A percentile compares a stretch with the other conserved stretches of the same genome.
phyloP scores from a whole-genome alignment of 2,797 vertebrate species.

The Pterois miles region DNA sequence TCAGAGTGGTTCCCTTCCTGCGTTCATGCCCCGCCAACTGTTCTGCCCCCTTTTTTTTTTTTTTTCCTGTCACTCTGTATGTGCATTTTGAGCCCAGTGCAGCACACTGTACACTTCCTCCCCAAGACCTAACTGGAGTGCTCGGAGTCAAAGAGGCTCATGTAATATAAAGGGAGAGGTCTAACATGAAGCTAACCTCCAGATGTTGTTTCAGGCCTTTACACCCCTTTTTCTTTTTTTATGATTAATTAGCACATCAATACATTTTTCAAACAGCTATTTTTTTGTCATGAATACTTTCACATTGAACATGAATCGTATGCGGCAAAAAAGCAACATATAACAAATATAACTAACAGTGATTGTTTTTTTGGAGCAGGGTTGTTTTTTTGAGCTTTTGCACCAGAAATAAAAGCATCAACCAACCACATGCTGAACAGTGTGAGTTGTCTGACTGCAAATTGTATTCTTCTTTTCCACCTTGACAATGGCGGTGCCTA shows the following conservation, averaged over 20 bases:
- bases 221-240: background rate
- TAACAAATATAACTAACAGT: too few relatives aligned
- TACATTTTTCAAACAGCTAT: background rate
- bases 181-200: background rate
- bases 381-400: too few relatives aligned
- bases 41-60: background rate
- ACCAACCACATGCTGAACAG: too few relatives aligned
- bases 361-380: background rate
- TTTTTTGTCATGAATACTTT: background rate
- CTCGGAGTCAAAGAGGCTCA: background rate
- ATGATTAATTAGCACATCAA: background rate
- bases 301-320: background rate
- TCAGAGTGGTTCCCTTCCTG: conserved; percentile 49
- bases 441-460: too few relatives aligned
- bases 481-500: too few relatives aligned
- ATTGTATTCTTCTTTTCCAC: too few relatives aligned
- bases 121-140: background rate
- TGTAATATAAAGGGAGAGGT: background rate
- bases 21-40: conserved; percentile 16
- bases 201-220: background rate
- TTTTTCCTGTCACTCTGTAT: background rate
- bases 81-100: conserved; percentile 2
- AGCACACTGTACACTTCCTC: background rate
- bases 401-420: too few relatives aligned
- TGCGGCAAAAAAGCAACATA: background rate